A percentile compares a stretch with the other conserved stretches of the same genome.
These are phyloP conservation scores for Callocephalon fimbriatum DNA, from an alignment of 2,113 vertebrate genomes.

Conservation along the genomic window DNA sequence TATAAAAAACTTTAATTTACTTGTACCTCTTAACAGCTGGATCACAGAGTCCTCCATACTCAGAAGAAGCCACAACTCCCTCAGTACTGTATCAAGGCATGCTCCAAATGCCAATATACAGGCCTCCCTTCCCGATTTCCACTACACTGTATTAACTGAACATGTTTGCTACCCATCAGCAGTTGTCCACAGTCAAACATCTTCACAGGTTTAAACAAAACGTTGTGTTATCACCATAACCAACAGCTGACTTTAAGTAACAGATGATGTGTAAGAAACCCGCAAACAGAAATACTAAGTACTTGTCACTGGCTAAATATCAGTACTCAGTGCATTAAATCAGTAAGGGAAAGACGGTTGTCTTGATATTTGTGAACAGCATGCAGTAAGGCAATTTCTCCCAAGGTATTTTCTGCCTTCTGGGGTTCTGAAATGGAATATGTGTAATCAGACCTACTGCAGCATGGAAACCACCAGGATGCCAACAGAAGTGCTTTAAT, in stretches of 20 bases:
- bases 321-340: neutral
- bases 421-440: neutral
- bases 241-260: neutral
- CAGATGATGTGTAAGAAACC: rapidly evolving
- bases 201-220: neutral
- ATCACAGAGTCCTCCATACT: neutral
- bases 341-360: neutral
- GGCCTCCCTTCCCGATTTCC: neutral
- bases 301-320: neutral
- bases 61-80: neutral
- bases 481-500: slow-evolving; percentile 38
- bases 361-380: neutral
- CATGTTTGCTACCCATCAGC: neutral
- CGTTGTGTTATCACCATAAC: neutral
- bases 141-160: neutral
- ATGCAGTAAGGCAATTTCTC: neutral
- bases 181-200: neutral
- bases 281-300: neutral
- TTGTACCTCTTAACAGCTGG: neutral
- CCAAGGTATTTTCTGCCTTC: neutral
- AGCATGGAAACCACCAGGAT: slow-evolving; percentile 10
- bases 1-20: neutral
- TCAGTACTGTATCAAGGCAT: neutral
- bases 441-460: neutral
- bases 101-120: neutral